These are phyloP conservation scores for Diadema setosum DNA, from an alignment of 35 echinoderm and acorn worm genomes.

Conservation along the genomic window DNA sequence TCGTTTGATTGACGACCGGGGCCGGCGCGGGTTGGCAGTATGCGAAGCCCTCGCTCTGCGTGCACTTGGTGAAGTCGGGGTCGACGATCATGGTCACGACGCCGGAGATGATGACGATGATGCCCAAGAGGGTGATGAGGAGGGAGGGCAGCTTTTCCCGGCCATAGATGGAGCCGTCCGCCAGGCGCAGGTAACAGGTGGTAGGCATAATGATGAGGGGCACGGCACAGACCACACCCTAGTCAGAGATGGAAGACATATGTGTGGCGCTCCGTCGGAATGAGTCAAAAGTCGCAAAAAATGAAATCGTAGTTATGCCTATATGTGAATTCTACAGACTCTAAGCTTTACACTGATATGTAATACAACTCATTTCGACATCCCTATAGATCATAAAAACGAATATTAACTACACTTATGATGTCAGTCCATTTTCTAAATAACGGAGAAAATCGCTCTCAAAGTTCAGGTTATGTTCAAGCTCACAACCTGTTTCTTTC, in stretches of 20 bases:
- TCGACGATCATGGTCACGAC: constrained; percentile 69
- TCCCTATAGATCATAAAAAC: too few relatives aligned
- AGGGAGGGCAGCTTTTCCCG: constrained; percentile 77
- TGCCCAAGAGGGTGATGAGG: constrained; percentile 41
- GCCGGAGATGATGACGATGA: constrained; percentile 62
- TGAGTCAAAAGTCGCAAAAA: too few relatives aligned
- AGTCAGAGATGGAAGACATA: background rate
- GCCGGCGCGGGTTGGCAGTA: constrained; percentile 43
- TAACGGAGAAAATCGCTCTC: too few relatives aligned
- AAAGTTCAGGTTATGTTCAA: too few relatives aligned
- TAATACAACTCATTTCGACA: too few relatives aligned
- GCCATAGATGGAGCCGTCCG: constrained; percentile 53
- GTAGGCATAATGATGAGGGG: constrained; percentile 83
- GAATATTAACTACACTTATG: too few relatives aligned
- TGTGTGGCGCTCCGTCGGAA: too few relatives aligned
- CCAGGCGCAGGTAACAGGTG: constrained; percentile 65
- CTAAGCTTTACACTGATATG: too few relatives aligned
- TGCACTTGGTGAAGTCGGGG: constrained; percentile 17
- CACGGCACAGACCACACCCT: constrained; percentile 89
- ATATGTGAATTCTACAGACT: too few relatives aligned
- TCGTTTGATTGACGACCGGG: background rate
- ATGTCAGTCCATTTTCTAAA: too few relatives aligned
- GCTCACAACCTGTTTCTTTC: too few relatives aligned
- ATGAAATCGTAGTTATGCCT: too few relatives aligned
- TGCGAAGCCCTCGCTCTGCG: constrained; percentile 35